Evolutionary conservation across 2,888 invertebrate species (phyloP), one percentile per base, ranked within the genome.

Genomic region (Reticulitermes lucifugus): DNA sequence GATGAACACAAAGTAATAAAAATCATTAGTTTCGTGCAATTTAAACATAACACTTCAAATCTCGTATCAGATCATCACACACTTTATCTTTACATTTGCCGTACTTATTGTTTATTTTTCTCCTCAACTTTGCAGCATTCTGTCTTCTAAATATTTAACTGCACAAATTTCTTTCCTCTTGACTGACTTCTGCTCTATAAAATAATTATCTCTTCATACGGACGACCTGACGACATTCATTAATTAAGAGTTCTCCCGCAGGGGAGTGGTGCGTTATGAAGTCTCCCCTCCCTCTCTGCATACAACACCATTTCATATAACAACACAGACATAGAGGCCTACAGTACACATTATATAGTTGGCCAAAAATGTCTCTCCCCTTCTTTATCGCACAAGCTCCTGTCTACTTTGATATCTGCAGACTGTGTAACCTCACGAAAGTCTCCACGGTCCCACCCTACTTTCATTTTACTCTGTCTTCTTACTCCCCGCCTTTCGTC

Each of bases 231-330:
- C 51, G 79, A 79, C 79, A 79, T 77, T 77, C 77, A 77, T 79
- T 79, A 79, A 79, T 79, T 79, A 79, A 79, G 79, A 79, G 79
- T 51, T 79, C 77, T 79, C 79, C 79, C 79, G 25, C 14, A 25
- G 18, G 55, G 79, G 79, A 25, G 18, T 29, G 25, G 9, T 79
- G 79, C 79, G 51, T 79, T 79, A 79, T 79, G 79, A 79, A 79
- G 79, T 21, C 25, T 18, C 55, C 51, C 18, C 51, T n/a, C n/a
- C 51, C 55, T 51, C 46, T 22, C 41, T 22, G 21, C 46, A 77
- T 41, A 79, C 79, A 79, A 65, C 25, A 65, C 65, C 5, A 10
- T 25, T 25, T 65, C 65, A 25, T 65, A 25, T 12, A 65, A 65
- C 65, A 65, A 60, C 25, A 25, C n/a, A 65, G 0, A 14, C 65